Conservation (phyloP, 2,113 vertebrate genomes). For the Podarcis cretensis region DNA sequence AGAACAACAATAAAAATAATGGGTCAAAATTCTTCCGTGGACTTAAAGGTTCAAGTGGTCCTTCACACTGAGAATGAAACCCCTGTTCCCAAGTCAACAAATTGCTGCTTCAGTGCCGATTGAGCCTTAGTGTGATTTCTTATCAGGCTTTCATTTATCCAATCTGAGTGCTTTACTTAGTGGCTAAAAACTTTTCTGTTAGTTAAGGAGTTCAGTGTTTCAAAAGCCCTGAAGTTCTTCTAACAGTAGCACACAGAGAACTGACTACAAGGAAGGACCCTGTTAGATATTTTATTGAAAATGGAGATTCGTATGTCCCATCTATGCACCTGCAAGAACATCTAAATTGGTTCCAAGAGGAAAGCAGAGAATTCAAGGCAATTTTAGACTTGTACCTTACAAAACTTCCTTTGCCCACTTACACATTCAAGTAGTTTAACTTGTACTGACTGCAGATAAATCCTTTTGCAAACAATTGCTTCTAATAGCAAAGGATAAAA, state of each 20-base stretch:
- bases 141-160: background rate
- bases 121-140: background rate
- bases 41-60: background rate
- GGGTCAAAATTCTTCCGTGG: too few relatives aligned
- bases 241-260: background rate
- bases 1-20: background rate
- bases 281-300: background rate
- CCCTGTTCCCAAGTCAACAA: background rate
- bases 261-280: background rate
- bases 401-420: constrained; percentile 5
- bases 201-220: background rate
- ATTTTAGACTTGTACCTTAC: background rate
- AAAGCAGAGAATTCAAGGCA: background rate
- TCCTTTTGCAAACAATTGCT: constrained; percentile 40
- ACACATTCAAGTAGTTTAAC: constrained; percentile 42
- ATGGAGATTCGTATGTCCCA: background rate
- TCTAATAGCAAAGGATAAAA: constrained; percentile 41
- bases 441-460: constrained; percentile 35
- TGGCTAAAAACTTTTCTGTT: background rate
- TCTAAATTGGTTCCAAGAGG: background rate
- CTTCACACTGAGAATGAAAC: background rate
- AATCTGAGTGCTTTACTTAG: background rate
- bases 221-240: background rate
- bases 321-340: background rate
- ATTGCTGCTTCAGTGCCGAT: background rate